Conservation (phyloP, 2,113 vertebrate genomes). For the Saimiri boliviensis region DNA sequence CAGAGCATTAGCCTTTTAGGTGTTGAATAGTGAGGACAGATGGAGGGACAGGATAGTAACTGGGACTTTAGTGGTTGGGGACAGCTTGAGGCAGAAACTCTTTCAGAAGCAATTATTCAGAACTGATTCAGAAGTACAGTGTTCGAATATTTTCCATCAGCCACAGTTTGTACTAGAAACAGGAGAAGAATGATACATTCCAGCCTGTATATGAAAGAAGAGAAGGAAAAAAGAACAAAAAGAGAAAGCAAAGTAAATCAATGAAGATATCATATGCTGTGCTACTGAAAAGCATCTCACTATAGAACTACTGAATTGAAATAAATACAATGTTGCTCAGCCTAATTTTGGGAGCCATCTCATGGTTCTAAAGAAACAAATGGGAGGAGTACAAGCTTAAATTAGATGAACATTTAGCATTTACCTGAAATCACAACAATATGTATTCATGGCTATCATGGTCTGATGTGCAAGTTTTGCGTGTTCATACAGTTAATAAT, state of each 20-base stretch:
- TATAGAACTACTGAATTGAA: neutral
- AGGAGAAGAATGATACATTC: neutral
- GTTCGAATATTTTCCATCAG: neutral
- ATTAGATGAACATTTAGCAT: neutral
- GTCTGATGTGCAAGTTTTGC: neutral
- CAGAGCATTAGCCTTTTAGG: neutral
- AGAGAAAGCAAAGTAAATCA: neutral
- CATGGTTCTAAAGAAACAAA: conserved; percentile 13
- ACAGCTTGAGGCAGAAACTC: neutral
- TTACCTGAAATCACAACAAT: neutral
- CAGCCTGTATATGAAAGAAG: neutral
- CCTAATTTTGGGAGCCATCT: neutral
- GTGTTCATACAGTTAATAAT: neutral
- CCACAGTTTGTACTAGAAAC: conserved; percentile 30
- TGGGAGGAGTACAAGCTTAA: neutral
- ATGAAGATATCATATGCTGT: rapidly evolving
- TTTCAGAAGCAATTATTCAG: neutral
- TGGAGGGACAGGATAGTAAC: neutral
- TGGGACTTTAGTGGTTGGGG: neutral
- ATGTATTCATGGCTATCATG: neutral
- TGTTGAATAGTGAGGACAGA: neutral
- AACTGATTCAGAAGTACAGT: neutral
- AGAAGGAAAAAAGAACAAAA: neutral
- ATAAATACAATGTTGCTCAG: neutral
- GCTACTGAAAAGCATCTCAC: neutral